phyloP scores from a whole-genome alignment of 1,140 invertebrate species.

The Rhopalosiphum padi region DNA sequence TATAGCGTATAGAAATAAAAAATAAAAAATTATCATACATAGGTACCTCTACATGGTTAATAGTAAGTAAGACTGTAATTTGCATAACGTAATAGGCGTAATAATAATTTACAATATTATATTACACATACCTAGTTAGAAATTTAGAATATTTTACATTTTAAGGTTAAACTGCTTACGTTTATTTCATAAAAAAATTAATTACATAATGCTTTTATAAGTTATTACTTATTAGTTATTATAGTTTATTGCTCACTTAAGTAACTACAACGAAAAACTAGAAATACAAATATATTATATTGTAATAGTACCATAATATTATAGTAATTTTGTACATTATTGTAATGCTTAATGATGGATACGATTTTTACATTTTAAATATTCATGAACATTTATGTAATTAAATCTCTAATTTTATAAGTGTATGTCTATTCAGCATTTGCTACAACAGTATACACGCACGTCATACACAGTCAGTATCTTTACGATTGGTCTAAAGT shows the following conservation, averaged over 20 bases:
- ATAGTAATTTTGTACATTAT: not conserved
- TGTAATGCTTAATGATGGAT: not conserved
- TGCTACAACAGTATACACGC: not conserved
- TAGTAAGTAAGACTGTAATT: not conserved
- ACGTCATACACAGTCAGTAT: not conserved
- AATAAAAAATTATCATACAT: not conserved
- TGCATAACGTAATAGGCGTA: not conserved
- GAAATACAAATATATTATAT: not conserved
- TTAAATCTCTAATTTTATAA: not conserved
- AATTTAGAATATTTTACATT: not conserved
- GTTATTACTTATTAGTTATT: too few species aligned
- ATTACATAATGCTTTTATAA: not conserved
- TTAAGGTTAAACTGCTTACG: not conserved
- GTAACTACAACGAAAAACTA: not conserved
- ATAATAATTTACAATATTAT: not conserved
- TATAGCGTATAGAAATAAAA: not conserved
- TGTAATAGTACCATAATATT: not conserved
- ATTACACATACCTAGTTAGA: not conserved
- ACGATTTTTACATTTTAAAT: not conserved
- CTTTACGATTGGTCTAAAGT: not conserved
- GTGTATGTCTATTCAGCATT: not conserved
- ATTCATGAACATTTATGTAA: not conserved
- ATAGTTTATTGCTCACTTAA: not conserved
- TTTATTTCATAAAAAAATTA: slow-evolving; percentile 1
- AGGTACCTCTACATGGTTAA: not conserved